Evolutionary conservation across 1,140 invertebrate species (phyloP).

Genomic region (Mycetomoellerius zeteki): DNA sequence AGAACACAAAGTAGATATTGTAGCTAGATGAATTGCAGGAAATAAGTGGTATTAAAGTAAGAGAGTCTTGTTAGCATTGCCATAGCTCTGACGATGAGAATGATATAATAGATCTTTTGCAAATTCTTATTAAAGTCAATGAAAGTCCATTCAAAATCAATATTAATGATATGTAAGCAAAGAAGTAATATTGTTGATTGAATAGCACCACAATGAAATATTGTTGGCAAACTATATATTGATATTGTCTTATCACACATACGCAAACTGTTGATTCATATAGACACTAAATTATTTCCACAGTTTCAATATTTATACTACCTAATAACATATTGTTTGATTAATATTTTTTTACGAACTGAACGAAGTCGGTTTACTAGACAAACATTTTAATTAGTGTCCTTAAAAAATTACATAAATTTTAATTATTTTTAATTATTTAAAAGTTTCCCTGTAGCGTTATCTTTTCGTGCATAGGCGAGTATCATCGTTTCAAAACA

Average conservation of each 20-base stretch:
- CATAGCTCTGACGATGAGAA: background rate
- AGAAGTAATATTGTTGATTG: conserved; percentile 9
- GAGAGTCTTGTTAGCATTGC: background rate
- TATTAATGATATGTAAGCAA: conserved; percentile 27
- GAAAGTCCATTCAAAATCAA: background rate
- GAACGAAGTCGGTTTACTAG: background rate
- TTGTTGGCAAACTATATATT: conserved; percentile 6
- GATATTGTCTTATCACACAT: conserved; percentile 25
- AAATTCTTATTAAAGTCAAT: background rate
- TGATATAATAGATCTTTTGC: background rate
- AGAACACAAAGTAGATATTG: background rate
- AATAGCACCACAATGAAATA: too few relatives aligned
- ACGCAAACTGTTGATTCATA: background rate
- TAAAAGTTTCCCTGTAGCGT: background rate
- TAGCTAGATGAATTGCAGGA: background rate
- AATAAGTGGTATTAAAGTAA: background rate
- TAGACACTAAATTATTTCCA: conserved; percentile 3
- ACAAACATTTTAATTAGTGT: background rate
- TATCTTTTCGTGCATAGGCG: background rate
- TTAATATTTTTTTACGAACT: background rate
- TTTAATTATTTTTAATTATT: background rate
- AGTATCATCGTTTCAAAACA: background rate
- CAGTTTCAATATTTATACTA: background rate
- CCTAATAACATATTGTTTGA: background rate
- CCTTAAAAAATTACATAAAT: background rate